Evolutionary conservation across 2,888 invertebrate genomes (phyloP).

Genomic region (Seira musarum): DNA sequence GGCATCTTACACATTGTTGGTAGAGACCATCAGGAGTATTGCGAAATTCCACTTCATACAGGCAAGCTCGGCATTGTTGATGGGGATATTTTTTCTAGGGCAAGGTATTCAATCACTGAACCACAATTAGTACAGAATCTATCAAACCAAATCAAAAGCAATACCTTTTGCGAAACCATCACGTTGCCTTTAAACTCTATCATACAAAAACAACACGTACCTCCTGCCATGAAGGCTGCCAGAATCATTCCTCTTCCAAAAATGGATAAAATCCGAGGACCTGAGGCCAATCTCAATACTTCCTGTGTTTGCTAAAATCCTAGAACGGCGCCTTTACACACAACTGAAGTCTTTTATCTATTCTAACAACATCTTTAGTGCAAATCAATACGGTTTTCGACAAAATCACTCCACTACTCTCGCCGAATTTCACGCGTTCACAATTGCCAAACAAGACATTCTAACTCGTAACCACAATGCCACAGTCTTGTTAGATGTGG

Average conservation of each 20-base stretch:
- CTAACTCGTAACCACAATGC: not conserved
- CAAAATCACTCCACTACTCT: slow-evolving; percentile 31
- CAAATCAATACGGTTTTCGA: slow-evolving; percentile 38
- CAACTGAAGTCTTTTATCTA: slow-evolving; percentile 15
- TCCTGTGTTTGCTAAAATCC: slow-evolving; percentile 43
- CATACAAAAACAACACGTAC: slow-evolving; percentile 7
- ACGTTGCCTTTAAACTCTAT: too few species aligned
- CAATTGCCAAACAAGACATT: not conserved
- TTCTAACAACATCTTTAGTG: slow-evolving; percentile 20
- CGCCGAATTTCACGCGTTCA: slow-evolving; percentile 18
- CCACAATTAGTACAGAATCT: too few species aligned
- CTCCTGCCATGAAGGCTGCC: slow-evolving; percentile 22
- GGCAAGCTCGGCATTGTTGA: too few species aligned
- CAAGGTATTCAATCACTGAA: too few species aligned
- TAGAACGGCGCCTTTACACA: slow-evolving; percentile 39
- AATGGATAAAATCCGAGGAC: not conserved
- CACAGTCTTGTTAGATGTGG: slow-evolving; percentile 33
- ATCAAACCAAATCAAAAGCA: too few species aligned
- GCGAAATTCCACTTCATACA: too few species aligned
- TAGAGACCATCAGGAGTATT: too few species aligned
- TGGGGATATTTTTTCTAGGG: too few species aligned
- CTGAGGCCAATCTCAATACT: slow-evolving; percentile 49
- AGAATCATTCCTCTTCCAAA: slow-evolving; percentile 50
- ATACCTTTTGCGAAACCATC: too few species aligned
- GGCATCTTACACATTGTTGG: too few species aligned